Evolutionary conservation across 2,888 invertebrate genomes (phyloP).

Genomic region (Sturmia bella): DNA sequence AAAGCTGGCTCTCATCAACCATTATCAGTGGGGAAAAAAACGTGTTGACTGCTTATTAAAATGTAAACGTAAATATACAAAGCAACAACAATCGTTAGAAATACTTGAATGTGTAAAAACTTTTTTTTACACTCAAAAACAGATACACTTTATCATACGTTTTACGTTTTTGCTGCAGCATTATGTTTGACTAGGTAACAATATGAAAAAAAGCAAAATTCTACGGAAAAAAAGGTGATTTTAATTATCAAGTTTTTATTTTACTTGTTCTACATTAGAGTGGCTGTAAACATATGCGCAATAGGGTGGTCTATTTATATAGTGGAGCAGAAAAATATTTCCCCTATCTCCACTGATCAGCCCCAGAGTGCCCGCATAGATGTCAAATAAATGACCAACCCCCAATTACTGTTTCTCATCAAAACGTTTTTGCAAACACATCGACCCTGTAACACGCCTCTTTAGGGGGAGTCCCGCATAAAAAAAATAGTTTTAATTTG

Average conservation of each 20-base stretch:
- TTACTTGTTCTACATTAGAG: conserved; percentile 52
- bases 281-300: background rate
- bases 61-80: conserved; percentile 53
- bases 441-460: too few species aligned
- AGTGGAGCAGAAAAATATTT: too few species aligned
- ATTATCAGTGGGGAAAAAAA: conserved; percentile 33
- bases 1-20: conserved; percentile 42
- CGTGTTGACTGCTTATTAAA: conserved; percentile 66
- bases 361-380: too few species aligned
- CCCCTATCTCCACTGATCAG: too few species aligned
- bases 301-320: background rate
- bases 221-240: conserved; percentile 47
- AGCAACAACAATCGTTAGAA: conserved; percentile 39
- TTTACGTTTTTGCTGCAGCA: conserved; percentile 43
- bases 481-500: too few species aligned
- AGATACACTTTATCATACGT: conserved; percentile 11
- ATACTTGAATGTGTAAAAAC: conserved; percentile 30
- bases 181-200: conserved; percentile 66
- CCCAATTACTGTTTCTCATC: too few species aligned
- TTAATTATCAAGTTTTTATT: conserved; percentile 66
- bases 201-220: conserved; percentile 19
- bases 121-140: conserved; percentile 13
- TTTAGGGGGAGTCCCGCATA: too few species aligned
- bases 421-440: too few species aligned
- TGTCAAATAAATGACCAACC: too few species aligned